Conservation (phyloP, 2,888 invertebrate species). For the Epirrita christyi region DNA sequence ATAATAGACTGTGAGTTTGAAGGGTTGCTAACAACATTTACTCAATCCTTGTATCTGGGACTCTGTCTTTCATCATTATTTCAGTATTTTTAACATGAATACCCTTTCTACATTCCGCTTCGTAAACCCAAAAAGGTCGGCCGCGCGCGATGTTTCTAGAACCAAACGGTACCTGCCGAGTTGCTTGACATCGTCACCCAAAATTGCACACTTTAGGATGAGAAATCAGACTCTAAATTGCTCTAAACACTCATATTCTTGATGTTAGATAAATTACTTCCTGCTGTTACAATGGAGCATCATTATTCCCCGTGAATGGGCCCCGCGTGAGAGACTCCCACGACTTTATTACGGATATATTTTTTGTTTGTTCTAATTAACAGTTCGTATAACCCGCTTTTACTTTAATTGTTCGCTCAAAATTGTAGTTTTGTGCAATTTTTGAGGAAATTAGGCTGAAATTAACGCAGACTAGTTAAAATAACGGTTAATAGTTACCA, state of each 20-base stretch:
- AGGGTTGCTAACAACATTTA: too few species aligned
- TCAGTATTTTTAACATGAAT: neutral
- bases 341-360: slow-evolving; percentile 83
- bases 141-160: slow-evolving; percentile 29
- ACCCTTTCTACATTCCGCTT: neutral
- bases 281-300: slow-evolving; percentile 81
- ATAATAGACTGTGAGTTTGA: too few species aligned
- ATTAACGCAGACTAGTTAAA: slow-evolving; percentile 3
- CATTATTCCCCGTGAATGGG: slow-evolving; percentile 79
- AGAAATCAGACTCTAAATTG: slow-evolving; percentile 82
- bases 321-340: slow-evolving; percentile 79
- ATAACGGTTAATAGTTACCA: slow-evolving; percentile 5
- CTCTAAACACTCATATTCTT: slow-evolving; percentile 83
- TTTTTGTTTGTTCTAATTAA: slow-evolving; percentile 83
- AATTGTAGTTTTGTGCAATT: slow-evolving; percentile 42
- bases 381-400: slow-evolving; percentile 80
- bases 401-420: slow-evolving; percentile 74
- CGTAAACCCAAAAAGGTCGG: slow-evolving; percentile 20
- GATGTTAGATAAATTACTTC: slow-evolving; percentile 85
- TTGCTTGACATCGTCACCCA: slow-evolving; percentile 60
- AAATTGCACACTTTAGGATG: slow-evolving; percentile 80
- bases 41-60: too few species aligned
- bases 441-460: slow-evolving; percentile 28
- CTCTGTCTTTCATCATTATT: too few species aligned
- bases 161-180: slow-evolving; percentile 47